phyloP scores from a whole-genome alignment of 2,797 vertebrate genomes.

The Danio kyathit region DNA sequence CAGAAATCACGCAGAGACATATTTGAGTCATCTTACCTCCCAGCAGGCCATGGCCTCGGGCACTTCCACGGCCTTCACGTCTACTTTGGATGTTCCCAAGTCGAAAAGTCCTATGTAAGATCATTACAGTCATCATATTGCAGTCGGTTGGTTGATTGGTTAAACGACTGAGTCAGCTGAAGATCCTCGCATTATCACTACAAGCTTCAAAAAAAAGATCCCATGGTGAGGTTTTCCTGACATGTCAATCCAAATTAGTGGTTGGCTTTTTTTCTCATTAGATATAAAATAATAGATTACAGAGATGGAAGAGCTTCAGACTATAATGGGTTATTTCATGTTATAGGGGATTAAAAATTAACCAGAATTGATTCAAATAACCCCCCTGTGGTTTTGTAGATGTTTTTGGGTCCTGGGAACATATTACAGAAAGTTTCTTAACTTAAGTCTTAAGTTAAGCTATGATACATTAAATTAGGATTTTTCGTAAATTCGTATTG shows the following conservation, averaged over 20 bases:
- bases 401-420: too few species aligned
- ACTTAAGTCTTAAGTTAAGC: too few species aligned
- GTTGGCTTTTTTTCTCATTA: neutral
- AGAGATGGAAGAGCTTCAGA: neutral
- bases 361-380: neutral
- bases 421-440: too few species aligned
- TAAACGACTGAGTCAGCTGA: neutral
- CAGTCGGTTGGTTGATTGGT: neutral
- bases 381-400: too few species aligned
- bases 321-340: neutral
- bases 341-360: neutral
- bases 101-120: neutral
- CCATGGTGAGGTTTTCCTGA: neutral
- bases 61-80: neutral
- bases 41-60: neutral
- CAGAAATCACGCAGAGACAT: conserved; percentile 23
- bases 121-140: neutral
- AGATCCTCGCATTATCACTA: neutral
- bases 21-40: neutral
- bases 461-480: too few species aligned
- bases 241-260: neutral
- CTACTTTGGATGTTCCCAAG: neutral
- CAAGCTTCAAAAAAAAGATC: neutral
- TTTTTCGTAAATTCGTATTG: too few species aligned
- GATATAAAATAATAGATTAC: neutral